Base-by-base conservation (phyloP, 2,113 vertebrate species). In the Ictalurus furcatus region DNA sequence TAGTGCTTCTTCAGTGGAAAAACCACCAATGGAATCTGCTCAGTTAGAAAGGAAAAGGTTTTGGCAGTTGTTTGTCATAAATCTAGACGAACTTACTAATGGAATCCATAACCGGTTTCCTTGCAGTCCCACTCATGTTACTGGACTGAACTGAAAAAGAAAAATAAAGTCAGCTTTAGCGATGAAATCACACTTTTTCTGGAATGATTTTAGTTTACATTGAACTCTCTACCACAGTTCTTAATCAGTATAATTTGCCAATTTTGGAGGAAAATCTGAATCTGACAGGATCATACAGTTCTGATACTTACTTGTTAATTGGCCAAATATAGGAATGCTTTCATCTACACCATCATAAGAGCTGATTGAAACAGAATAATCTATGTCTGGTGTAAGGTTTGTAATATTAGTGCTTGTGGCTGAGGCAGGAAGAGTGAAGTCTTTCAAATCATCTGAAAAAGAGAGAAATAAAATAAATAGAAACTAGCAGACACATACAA, bases 251-350 rank as follows among this genome's bases (percentile, higher is more conserved):
- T 14, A 23, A 61, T n/a, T n/a, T 80, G 44, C 14, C 2, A 4
- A 37, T 28, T 84, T 65, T 48, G 14, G 6, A 69, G 28, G 44
- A 34, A 37, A 82, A 37, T 9, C 19, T n/a, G 0, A 54, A 82
- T 21, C 13, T 79, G 25, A 79, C 73, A 30, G 19, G 11, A 44
- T 78, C 65, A 6, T 17, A 63, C 17, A 65, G 28, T 56, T 83
- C 40, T 86, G 11, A 78, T 5, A 95, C 98, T 97, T 96, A 99
- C 98, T 99, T 94, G 98, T 99, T 88, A 99, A 91, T 88, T 98
- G 97, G 87, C 98, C 98, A 96, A 97, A 98, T 91, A 99, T 97
- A 89, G 98, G 97, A 90, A 98, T 93, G 92, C 98, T 99, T 94
- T 99, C 98, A 89, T 99, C 97, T 89, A 91, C 90, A 82, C 96